Base-by-base conservation (phyloP, 1,140 invertebrate genomes). In the Laupala kohalensis region DNA sequence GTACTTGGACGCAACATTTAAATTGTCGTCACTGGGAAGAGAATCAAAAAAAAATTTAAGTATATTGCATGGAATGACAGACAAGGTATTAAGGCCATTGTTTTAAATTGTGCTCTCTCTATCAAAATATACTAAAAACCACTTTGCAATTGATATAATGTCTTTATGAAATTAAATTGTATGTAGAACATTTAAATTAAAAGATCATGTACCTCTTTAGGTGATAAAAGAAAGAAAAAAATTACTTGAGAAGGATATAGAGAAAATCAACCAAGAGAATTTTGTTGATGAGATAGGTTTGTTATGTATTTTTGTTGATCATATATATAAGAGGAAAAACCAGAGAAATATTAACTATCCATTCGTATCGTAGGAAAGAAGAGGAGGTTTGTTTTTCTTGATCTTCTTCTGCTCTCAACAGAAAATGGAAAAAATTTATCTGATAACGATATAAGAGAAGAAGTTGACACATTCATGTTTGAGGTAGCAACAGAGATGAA, bases 401-500 rank as follows among this genome's bases (percentile, higher is more conserved):
- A 53, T 19, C 1, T 53, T 9, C 37, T 53, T 53, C 19, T 53
- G 37, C 37, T 13, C 0, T 53, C 9, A 13, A 19, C 9, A 9
- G 4, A 53, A 53, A 53, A 19, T 53, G 37, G 37, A 9, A 19
- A 19, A 19, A 53, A 53, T 53, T 53, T 53, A 53, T 53, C 37
- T 53, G 9, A 13, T 53, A 19, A 53, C 9, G 37, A 53, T 53
- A 53, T 53, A 13, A 9, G 37, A 53, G 37, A 53, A 53, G 37
- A 53, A 53, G 37, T 53, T 9, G 37, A 53, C 19, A 53, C 37
- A 13, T 53, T 53, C 19, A 53, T 53, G 37, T 53, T 53, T 53
- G 37, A 53, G 19, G 37, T 53, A 53, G 76, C 72, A 95, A 95
- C 0, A 84, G 95, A 30, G 84, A 88, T 74, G 92, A 13, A 9